Evolutionary conservation across 2,113 vertebrate genomes (phyloP).

Genomic region (Hymenochirus boettgeri): DNA sequence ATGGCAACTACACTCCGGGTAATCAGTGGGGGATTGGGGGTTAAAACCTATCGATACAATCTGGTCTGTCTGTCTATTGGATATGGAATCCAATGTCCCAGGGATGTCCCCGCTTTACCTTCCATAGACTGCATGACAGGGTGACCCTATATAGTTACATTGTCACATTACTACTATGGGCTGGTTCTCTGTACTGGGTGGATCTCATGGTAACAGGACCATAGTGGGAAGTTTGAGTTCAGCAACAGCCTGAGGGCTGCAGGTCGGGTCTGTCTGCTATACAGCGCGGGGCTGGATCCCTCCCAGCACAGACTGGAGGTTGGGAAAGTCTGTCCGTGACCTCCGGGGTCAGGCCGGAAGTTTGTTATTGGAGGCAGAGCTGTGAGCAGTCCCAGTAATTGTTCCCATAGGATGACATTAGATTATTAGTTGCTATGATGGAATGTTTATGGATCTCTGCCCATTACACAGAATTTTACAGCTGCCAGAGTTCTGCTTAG

Average conservation of each 20-base stretch:
- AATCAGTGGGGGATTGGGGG: too few relatives aligned
- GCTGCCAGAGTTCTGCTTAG: conserved; percentile 33
- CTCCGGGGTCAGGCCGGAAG: conserved; percentile 7
- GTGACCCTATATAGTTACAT: too few relatives aligned
- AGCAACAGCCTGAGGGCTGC: not conserved
- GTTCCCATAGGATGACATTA: conserved; percentile 27
- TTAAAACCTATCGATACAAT: too few relatives aligned
- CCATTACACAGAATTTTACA: conserved; percentile 33
- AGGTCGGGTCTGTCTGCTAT: not conserved
- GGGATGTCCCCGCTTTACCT: too few relatives aligned
- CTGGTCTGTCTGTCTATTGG: too few relatives aligned
- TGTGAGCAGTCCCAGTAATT: conserved; percentile 25
- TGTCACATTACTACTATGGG: too few relatives aligned
- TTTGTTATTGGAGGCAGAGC: conserved; percentile 10
- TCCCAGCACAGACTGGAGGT: not conserved
- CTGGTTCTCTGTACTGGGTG: too few relatives aligned
- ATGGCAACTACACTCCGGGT: too few relatives aligned
- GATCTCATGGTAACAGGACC: too few relatives aligned
- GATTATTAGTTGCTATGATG: conserved; percentile 37
- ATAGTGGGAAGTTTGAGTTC: too few relatives aligned
- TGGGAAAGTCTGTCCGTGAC: not conserved
- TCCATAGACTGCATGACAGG: too few relatives aligned
- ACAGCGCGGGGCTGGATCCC: not conserved
- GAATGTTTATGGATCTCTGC: conserved; percentile 39
- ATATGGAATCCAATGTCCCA: too few relatives aligned